Evolutionary conservation across 1,140 invertebrate species (phyloP), one percentile per base, ranked within the genome.

Genomic region (Zaprionus kolodkinae): DNA sequence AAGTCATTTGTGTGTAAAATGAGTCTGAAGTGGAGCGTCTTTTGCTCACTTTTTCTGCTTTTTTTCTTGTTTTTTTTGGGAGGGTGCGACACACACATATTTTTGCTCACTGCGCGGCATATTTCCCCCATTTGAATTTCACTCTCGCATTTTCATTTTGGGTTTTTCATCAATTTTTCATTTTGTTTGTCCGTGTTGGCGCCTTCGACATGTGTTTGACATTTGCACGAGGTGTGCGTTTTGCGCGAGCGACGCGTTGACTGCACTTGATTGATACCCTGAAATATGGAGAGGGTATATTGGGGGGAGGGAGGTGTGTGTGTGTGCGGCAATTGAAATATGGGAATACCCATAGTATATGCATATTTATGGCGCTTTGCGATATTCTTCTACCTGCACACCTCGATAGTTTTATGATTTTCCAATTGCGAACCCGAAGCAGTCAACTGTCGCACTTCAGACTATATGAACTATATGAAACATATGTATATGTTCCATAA

Each of bases 141-240:
- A 30, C 35, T 17, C 25, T 59, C 38, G 21, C 21, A 25, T 62
- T 86, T 87, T 72, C 62, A 79, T 83, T 87, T 84, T 60, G 77
- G 40, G 69, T 79, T 88, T 69, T 88, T 72, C 77, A 88, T 80
- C 78, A 75, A 80, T 80, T 88, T 88, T 84, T 80, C 77, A 88
- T 88, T 88, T 87, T 78, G 79, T 62, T 87, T 86, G 82, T 69
- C 82, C 82, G 79, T 83, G 80, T 80, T 88, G 84, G 80, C 81
- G 70, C 77, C 77, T 81, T 84, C 80, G 80, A 87, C 84, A 88
- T 84, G 80, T 88, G 84, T 87, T 88, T 80, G 84, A 76, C 79
- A 88, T 88, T 80, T 88, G 85, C 84, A 80, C 72, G 62, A 68
- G 74, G 62, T 74, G 76, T 72, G 40, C 36, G 11, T 27, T 40